These are phyloP conservation scores for Tipula helvola DNA, from an alignment of 2,888 invertebrate species.

Conservation along the genomic window DNA sequence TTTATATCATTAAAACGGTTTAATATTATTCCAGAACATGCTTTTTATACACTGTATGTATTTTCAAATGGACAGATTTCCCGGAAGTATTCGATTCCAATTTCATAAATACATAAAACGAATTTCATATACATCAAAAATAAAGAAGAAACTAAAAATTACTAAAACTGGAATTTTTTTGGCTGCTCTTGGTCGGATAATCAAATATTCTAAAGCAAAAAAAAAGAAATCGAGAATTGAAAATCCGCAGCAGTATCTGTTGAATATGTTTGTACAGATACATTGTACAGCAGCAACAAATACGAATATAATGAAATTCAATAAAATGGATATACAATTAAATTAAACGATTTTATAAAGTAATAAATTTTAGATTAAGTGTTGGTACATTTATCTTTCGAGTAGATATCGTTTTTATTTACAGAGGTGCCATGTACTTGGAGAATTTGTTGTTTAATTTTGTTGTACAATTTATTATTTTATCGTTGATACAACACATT, in stretches of 20 bases:
- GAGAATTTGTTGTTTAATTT: too few relatives aligned
- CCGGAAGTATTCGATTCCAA: background rate
- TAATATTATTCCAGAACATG: background rate
- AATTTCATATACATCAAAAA: background rate
- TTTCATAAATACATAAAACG: background rate
- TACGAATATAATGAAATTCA: background rate
- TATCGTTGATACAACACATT: too few relatives aligned
- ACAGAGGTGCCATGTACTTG: too few relatives aligned
- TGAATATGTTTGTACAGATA: background rate
- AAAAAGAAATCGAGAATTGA: background rate
- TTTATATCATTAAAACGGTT: background rate
- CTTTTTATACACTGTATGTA: background rate
- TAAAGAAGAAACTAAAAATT: background rate
- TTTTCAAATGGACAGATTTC: background rate
- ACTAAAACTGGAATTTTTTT: background rate
- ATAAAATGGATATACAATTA: background rate
- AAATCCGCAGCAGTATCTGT: background rate
- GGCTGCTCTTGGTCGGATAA: background rate
- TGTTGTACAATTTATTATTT: too few relatives aligned
- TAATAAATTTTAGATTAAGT: background rate
- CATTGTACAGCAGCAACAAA: background rate
- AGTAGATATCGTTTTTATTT: background rate
- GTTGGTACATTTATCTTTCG: background rate
- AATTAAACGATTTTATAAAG: background rate
- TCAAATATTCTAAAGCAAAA: background rate